Conservation (phyloP, 2,888 invertebrate species). For the Stenchaetothrips biformis region DNA sequence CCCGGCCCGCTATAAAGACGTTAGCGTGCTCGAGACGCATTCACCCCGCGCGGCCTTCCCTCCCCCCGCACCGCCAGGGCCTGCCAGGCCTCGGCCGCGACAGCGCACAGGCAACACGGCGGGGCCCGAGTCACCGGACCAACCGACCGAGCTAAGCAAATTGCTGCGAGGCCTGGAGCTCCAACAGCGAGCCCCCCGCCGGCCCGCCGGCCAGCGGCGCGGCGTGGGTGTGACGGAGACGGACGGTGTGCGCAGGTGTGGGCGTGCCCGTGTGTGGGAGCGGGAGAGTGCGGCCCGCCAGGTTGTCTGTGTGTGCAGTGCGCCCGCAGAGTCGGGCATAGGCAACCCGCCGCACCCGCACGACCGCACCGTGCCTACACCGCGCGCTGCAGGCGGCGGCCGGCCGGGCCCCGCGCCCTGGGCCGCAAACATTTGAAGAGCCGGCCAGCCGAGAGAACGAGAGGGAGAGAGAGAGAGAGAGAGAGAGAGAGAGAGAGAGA, state of each 20-base stretch:
- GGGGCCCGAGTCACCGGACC: background rate
- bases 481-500: background rate
- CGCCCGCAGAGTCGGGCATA: constrained; percentile 19
- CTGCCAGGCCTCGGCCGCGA: background rate
- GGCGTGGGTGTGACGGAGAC: no score
- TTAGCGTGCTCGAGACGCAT: constrained; percentile 5
- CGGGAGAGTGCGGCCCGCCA: background rate
- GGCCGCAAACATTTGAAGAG: constrained; percentile 19
- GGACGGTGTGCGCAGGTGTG: background rate
- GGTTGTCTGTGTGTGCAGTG: background rate
- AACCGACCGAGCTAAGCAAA: background rate
- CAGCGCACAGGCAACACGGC: background rate
- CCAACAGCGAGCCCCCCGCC: no score
- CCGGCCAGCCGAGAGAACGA: background rate
- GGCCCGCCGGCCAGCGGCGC: no score
- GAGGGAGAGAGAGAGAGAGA: background rate
- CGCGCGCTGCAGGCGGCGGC: background rate
- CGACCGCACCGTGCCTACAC: constrained; percentile 14
- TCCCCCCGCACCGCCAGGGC: background rate
- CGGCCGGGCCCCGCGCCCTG: no score
- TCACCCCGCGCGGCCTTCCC: background rate
- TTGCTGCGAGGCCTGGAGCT: background rate
- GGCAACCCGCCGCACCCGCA: constrained; percentile 15
- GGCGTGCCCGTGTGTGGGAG: background rate
- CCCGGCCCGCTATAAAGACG: constrained; percentile 10